Conservation (phyloP, 37 sponge, comb jelly and placozoan genomes). For the Axinella damicornis region DNA sequence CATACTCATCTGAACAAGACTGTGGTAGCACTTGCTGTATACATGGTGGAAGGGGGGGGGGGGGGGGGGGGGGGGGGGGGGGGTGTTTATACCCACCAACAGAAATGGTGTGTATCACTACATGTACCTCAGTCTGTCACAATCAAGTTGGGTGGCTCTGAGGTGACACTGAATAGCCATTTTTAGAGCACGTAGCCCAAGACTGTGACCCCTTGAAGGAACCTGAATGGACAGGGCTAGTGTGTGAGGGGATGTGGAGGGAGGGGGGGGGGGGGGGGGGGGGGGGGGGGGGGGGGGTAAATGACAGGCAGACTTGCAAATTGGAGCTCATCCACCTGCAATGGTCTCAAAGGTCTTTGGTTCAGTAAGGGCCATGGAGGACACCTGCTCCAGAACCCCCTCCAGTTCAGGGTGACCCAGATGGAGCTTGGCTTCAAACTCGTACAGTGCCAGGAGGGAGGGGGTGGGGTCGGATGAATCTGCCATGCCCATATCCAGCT, state of each 20-base stretch:
- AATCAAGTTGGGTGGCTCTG: conserved; percentile 7
- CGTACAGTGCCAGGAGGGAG: conserved; percentile 73
- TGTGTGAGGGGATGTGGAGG: neutral
- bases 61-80: neutral
- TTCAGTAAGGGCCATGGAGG: conserved; percentile 44
- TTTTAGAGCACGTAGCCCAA: conserved; percentile 28
- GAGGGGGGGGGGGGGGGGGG: neutral
- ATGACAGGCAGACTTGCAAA: too few species aligned
- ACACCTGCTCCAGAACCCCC: conserved; percentile 40
- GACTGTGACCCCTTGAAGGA: neutral
- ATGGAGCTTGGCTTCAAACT: conserved; percentile 83
- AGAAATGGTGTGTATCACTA: neutral
- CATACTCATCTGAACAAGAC: conserved; percentile 72
- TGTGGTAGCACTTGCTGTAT: conserved; percentile 80
- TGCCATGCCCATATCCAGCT: conserved; percentile 18
- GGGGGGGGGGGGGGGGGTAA: neutral
- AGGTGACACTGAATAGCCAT: conserved; percentile 44
- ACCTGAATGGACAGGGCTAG: conserved; percentile 30
- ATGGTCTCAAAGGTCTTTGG: conserved; percentile 79
- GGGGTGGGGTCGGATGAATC: conserved; percentile 55
- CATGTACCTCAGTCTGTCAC: conserved; percentile 29
- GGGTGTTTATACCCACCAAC: neutral
- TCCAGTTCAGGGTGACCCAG: conserved; percentile 60
- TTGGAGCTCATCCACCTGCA: conserved; percentile 36
- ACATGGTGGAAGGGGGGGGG: neutral